Conservation (phyloP, 2,113 vertebrate species). For the Phylloscopus trochilus region DNA sequence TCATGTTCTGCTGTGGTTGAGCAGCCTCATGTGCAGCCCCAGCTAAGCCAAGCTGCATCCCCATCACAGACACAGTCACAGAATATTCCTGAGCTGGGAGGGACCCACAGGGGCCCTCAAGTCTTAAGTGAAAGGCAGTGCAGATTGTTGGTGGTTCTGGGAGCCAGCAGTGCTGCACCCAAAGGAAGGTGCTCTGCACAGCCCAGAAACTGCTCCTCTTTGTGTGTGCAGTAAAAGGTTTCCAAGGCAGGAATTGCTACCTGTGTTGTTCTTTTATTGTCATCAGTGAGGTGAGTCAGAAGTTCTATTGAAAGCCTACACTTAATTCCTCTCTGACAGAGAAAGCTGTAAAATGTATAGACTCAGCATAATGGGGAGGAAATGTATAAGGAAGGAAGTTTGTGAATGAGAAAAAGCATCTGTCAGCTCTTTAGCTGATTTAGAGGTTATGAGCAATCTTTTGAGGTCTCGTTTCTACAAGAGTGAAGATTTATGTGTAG, state of each 20-base stretch:
- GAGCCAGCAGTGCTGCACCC: neutral
- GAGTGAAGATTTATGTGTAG: neutral
- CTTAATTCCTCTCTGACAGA: neutral
- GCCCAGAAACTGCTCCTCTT: neutral
- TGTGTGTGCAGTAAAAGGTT: neutral
- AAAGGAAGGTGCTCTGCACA: neutral
- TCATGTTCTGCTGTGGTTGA: neutral
- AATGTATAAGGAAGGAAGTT: slow-evolving; percentile 41
- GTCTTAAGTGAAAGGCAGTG: neutral
- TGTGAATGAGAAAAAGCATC: slow-evolving; percentile 17
- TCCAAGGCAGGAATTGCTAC: neutral
- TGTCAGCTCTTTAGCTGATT: slow-evolving; percentile 25
- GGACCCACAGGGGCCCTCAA: neutral
- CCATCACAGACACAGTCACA: neutral
- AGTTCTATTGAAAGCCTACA: neutral
- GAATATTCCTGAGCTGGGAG: neutral
- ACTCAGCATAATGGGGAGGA: slow-evolving; percentile 18
- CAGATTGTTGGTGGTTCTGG: neutral
- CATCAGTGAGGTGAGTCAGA: neutral
- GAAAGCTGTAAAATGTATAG: neutral
- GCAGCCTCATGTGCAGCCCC: neutral
- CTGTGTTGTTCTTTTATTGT: neutral
- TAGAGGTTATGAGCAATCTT: neutral
- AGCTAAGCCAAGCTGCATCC: neutral
- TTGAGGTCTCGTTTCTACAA: neutral